phyloP scores from a whole-genome alignment of 1,140 invertebrate genomes.

The Pseudomyrmex cubaensis region DNA sequence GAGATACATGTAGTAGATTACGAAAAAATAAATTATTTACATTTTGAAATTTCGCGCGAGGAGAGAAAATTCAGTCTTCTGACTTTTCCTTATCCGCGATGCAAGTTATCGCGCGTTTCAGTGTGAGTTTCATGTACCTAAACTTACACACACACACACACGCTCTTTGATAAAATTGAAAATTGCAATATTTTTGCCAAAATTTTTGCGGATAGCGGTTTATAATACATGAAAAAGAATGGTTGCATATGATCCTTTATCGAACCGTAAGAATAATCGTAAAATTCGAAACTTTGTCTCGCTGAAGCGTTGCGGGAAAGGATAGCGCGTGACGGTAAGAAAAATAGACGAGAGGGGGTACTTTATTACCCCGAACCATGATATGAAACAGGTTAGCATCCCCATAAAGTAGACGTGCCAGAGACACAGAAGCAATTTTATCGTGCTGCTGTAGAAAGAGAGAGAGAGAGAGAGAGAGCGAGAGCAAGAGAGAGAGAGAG shows the following conservation, averaged over 20 bases:
- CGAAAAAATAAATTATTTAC: neutral
- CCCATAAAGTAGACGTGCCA: constrained; percentile 77
- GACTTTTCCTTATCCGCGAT: neutral
- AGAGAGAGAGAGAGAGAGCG: no score
- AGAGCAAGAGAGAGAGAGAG: no score
- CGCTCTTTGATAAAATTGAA: no score
- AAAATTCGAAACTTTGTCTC: constrained; percentile 30
- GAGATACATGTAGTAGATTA: constrained; percentile 16
- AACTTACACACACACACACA: no score
- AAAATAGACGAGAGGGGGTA: constrained; percentile 38
- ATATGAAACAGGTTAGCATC: constrained; percentile 80
- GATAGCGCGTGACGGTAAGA: neutral
- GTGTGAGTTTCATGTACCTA: no score
- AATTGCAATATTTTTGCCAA: no score
- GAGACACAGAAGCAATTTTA: constrained; percentile 81
- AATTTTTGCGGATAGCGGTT: no score
- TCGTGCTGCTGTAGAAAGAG: constrained; percentile 70
- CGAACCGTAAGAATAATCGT: neutral
- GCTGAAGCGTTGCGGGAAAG: constrained; percentile 40
- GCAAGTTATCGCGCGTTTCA: no score
- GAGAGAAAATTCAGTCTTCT: neutral
- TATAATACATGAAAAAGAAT: no score
- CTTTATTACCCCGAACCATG: constrained; percentile 78
- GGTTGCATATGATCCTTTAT: no score
- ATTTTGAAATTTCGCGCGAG: neutral